Conservation (phyloP, 2,888 invertebrate species). For the Cinara cedri region DNA sequence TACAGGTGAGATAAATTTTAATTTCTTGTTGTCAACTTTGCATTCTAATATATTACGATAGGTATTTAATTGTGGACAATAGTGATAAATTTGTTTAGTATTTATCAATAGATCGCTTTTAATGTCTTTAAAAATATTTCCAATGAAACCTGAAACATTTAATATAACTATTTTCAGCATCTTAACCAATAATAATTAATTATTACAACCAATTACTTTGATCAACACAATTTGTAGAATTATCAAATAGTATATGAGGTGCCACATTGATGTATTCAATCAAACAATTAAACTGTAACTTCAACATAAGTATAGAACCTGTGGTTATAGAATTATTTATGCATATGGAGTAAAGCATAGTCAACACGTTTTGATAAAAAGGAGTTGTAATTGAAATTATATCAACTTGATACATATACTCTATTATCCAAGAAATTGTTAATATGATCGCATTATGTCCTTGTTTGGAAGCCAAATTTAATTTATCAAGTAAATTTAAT, state of each 20-base stretch:
- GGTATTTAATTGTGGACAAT: constrained; percentile 48
- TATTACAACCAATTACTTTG: constrained; percentile 26
- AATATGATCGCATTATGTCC: constrained; percentile 28
- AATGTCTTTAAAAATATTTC: constrained; percentile 10
- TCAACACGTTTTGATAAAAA: constrained; percentile 26
- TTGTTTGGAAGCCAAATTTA: constrained; percentile 22
- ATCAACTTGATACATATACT: constrained; percentile 54
- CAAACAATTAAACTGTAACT: constrained; percentile 43
- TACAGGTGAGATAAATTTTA: constrained; percentile 41
- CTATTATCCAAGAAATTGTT: constrained; percentile 45
- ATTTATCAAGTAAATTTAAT: constrained; percentile 40
- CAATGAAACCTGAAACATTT: neutral
- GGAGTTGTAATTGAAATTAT: constrained; percentile 44
- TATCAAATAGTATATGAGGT: constrained; percentile 39
- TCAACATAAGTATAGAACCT: constrained; percentile 30
- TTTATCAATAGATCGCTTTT: constrained; percentile 14
- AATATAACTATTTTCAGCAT: no score
- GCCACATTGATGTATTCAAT: constrained; percentile 30
- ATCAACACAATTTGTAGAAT: neutral
- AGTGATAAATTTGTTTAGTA: constrained; percentile 38
- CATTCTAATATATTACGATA: constrained; percentile 35
- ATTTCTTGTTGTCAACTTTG: constrained; percentile 39
- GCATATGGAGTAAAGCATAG: constrained; percentile 33
- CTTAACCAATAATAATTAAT: neutral
- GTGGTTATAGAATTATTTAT: neutral